phyloP scores from a whole-genome alignment of 2,113 vertebrate genomes.

The Charina bottae region DNA sequence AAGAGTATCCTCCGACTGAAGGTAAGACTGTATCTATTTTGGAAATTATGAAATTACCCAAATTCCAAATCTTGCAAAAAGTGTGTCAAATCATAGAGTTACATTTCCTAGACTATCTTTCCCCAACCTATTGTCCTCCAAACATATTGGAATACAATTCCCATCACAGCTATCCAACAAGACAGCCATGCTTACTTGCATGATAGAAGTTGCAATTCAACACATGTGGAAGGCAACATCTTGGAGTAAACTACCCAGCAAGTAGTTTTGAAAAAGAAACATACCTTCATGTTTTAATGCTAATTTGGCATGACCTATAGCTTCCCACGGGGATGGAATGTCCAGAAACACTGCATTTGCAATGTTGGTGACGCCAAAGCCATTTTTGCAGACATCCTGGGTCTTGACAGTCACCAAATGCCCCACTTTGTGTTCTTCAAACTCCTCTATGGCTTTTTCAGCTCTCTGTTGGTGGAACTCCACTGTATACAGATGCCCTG shows the following conservation, averaged over 20 bases:
- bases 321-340: constrained; percentile 97
- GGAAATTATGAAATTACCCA: neutral
- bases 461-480: constrained; percentile 97
- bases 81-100: neutral
- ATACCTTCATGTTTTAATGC: constrained; percentile 90
- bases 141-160: neutral
- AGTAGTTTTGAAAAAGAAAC: constrained; percentile 13
- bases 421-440: constrained; percentile 85
- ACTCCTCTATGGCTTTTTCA: constrained; percentile 87
- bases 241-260: neutral
- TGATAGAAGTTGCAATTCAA: neutral
- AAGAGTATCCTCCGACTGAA: neutral
- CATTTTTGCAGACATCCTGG: constrained; percentile 93
- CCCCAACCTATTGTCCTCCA: neutral
- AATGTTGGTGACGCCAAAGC: constrained; percentile 85
- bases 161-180: neutral
- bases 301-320: constrained; percentile 86
- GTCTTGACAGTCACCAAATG: constrained; percentile 92
- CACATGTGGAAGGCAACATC: neutral
- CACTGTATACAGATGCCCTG: constrained; percentile 92
- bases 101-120: neutral
- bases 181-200: neutral
- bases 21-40: neutral
- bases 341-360: constrained; percentile 95
- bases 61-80: neutral